Base-by-base conservation (phyloP, 2,888 invertebrate species). In the Rhamnusium bicolor region DNA sequence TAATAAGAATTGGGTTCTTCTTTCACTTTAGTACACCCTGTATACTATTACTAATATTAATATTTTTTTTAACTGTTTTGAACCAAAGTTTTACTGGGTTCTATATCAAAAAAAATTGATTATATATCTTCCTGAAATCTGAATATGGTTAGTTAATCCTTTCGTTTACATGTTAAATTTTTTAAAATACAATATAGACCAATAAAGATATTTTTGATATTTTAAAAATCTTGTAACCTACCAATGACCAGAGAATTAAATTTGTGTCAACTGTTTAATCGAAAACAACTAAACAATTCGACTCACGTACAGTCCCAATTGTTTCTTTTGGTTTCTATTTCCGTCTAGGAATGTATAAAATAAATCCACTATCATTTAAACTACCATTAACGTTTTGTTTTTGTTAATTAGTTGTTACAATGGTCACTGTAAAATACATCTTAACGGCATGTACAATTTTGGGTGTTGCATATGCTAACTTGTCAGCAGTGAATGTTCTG, bases 401-500 rank as follows among this genome's bases (percentile, higher is more conserved):
- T 46, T 53, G 56, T 68, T 54, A 53, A 63, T 65, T 74, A 72
- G 47, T 40, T 46, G 21, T 27, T 75, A 81, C 63, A 63, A 84
- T 84, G 84, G 76, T 80, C 73, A 73, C 79, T 72, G 72, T 81
- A 65, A 82, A 80, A 69, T 78, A 80, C n/a, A 71, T 82, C 54
- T 49, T 82, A 60, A 73, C 80, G 40, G n/a, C 40, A 5, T 40
- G n/a, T 21, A 69, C 81, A 60, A 63, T 83, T 12, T 32, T 82
- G 24, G 77, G 77, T 51, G 61, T 75, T 1, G 76, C 77, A 16
- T 51, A 73, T 10, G 85, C 85, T 3, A 80, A 83, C 56, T 77
- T 75, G 29, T 91, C 93, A n/a, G 93, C 93, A 1, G 89, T 92
- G 1, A 92, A 91, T 76, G 87, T 94, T 83, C 89, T 92, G 16